phyloP scores from a whole-genome alignment of 2,888 invertebrate species.

The Tridacna gigas region DNA sequence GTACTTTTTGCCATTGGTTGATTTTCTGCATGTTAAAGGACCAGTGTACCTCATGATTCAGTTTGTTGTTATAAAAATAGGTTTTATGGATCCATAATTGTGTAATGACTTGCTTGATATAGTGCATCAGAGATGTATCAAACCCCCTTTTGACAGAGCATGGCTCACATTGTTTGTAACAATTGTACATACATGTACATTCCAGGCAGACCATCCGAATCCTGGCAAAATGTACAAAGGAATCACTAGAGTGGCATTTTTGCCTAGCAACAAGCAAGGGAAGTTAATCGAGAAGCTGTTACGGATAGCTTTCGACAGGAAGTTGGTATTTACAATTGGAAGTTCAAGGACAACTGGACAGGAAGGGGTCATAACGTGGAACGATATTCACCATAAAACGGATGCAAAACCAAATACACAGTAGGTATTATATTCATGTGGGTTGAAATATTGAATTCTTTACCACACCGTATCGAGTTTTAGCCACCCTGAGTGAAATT shows the following conservation, averaged over 20 bases:
- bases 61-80: too few relatives aligned
- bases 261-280: slow-evolving; percentile 76
- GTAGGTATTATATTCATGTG: slow-evolving; percentile 22
- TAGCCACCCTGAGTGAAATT: too few relatives aligned
- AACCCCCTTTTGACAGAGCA: too few relatives aligned
- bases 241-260: slow-evolving; percentile 70
- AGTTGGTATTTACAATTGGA: slow-evolving; percentile 78
- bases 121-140: too few relatives aligned
- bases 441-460: too few relatives aligned
- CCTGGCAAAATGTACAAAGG: slow-evolving; percentile 75
- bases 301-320: slow-evolving; percentile 72
- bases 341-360: slow-evolving; percentile 77
- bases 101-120: too few relatives aligned
- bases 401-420: slow-evolving; percentile 49
- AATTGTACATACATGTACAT: slow-evolving; percentile 1
- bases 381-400: slow-evolving; percentile 67
- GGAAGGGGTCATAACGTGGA: slow-evolving; percentile 77
- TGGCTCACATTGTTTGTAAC: neutral
- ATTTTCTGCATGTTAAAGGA: too few relatives aligned
- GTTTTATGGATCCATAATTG: too few relatives aligned
- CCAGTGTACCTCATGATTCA: too few relatives aligned
- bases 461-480: too few relatives aligned
- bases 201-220: slow-evolving; percentile 69
- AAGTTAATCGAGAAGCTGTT: slow-evolving; percentile 67
- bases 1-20: too few relatives aligned